Evolutionary conservation across 2,113 vertebrate genomes (phyloP).

Genomic region (Loxodonta africana): DNA sequence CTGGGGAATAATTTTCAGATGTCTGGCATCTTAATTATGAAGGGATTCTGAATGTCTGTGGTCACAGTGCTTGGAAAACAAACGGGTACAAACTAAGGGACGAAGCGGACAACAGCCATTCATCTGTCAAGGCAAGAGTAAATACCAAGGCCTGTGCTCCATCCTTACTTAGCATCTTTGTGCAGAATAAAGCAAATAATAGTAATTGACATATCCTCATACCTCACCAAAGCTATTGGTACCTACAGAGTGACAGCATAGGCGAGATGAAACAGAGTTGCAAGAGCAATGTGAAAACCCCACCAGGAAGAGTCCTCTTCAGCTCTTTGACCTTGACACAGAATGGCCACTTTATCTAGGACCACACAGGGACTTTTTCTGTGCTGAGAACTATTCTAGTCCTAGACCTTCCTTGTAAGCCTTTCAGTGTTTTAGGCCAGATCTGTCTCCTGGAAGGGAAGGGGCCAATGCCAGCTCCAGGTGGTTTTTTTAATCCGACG

Average conservation of each 20-base stretch:
- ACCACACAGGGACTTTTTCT: conserved; percentile 12
- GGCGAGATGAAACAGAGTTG: background rate
- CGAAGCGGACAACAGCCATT: background rate
- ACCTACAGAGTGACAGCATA: background rate
- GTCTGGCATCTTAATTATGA: background rate
- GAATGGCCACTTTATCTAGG: background rate
- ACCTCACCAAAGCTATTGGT: background rate
- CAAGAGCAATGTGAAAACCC: background rate
- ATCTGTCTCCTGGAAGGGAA: background rate
- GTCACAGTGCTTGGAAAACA: conserved; percentile 43
- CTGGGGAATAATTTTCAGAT: conserved; percentile 19
- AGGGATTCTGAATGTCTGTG: background rate
- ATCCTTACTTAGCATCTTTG: background rate
- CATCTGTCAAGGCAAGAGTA: background rate
- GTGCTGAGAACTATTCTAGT: background rate
- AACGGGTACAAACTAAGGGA: background rate
- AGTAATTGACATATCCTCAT: background rate
- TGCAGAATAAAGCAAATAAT: background rate
- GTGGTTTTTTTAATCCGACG: background rate
- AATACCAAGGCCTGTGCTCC: background rate
- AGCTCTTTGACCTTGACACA: background rate
- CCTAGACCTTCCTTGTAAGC: background rate
- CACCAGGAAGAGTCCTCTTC: background rate
- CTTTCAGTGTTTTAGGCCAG: conserved; percentile 2
- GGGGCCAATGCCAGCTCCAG: background rate